Evolutionary conservation across 2,888 invertebrate species (phyloP).

Genomic region (Aelia acuminata): DNA sequence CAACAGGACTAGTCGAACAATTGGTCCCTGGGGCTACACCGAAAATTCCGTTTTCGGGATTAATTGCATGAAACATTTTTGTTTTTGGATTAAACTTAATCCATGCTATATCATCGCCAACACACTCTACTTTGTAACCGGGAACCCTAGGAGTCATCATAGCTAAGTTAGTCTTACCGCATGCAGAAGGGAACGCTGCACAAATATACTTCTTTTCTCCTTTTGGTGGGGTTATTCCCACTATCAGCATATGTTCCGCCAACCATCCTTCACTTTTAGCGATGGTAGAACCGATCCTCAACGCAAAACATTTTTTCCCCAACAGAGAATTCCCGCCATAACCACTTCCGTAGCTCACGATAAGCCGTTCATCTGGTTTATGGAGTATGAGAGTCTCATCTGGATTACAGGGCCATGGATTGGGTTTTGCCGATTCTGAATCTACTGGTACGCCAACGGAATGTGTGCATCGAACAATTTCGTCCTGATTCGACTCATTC

Average conservation of each 20-base stretch:
- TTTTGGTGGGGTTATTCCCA: slow-evolving; percentile 93
- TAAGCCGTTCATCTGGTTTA: slow-evolving; percentile 85
- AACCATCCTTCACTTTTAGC: slow-evolving; percentile 98
- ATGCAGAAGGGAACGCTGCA: slow-evolving; percentile 98
- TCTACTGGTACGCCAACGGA: slow-evolving; percentile 82
- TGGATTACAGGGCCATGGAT: slow-evolving; percentile 98
- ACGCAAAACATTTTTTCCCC: slow-evolving; percentile 98
- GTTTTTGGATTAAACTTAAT: slow-evolving; percentile 88
- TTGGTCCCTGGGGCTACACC: slow-evolving; percentile 98
- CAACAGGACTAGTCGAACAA: slow-evolving; percentile 92
- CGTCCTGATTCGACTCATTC: slow-evolving; percentile 25
- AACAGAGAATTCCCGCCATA: slow-evolving; percentile 97
- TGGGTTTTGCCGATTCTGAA: slow-evolving; percentile 70
- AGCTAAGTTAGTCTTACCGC: slow-evolving; percentile 97
- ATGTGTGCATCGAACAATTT: slow-evolving; percentile 80
- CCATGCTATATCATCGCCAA: slow-evolving; percentile 99
- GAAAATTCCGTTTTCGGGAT: slow-evolving; percentile 99
- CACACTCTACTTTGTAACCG: slow-evolving; percentile 89
- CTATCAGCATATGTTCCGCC: slow-evolving; percentile 99
- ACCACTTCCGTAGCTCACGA: slow-evolving; percentile 93
- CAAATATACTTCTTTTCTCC: slow-evolving; percentile 87
- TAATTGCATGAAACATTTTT: slow-evolving; percentile 93
- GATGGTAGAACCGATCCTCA: slow-evolving; percentile 95
- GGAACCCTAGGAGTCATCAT: slow-evolving; percentile 96
- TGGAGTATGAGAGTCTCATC: slow-evolving; percentile 95